Percentiles rank a stretch among this genome's conserved stretches.
phyloP scores from a whole-genome alignment of 2,797 vertebrate genomes.

The Cyclura pinguis region DNA sequence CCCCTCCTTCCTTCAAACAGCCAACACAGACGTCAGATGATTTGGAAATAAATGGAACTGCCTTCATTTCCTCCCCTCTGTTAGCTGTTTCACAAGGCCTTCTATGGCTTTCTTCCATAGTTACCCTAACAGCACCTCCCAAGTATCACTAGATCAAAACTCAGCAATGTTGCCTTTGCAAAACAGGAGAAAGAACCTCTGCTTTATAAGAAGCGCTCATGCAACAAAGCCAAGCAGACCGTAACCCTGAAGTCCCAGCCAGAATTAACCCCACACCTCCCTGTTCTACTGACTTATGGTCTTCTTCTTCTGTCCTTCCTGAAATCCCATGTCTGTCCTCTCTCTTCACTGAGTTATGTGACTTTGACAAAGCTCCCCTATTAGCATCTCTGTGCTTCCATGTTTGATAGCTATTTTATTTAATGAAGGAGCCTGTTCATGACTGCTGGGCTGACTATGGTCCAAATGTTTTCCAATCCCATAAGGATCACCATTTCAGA shows the following conservation, averaged over 20 bases:
- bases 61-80: conserved; percentile 62
- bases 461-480: neutral
- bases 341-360: neutral
- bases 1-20: conserved; percentile 47
- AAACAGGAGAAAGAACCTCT: neutral
- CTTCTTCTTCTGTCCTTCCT: neutral
- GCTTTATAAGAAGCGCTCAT: conserved; percentile 21
- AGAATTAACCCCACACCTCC: neutral
- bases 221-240: accelerated
- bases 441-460: neutral
- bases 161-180: neutral
- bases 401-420: neutral
- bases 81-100: conserved; percentile 58
- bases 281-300: no score
- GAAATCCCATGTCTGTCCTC: neutral
- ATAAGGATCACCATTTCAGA: neutral
- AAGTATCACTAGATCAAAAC: conserved; percentile 26
- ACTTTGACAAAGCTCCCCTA: neutral
- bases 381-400: neutral
- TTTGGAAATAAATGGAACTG: conserved; percentile 52
- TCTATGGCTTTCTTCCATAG: conserved; percentile 45
- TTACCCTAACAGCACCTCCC: conserved; percentile 21
- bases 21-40: conserved; percentile 62
- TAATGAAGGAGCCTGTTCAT: neutral
- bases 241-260: no score